A percentile compares a stretch with the other conserved stretches of the same genome.
These are phyloP conservation scores for Kradibia gibbosae DNA, from an alignment of 1,140 invertebrate genomes.

Conservation along the genomic window DNA sequence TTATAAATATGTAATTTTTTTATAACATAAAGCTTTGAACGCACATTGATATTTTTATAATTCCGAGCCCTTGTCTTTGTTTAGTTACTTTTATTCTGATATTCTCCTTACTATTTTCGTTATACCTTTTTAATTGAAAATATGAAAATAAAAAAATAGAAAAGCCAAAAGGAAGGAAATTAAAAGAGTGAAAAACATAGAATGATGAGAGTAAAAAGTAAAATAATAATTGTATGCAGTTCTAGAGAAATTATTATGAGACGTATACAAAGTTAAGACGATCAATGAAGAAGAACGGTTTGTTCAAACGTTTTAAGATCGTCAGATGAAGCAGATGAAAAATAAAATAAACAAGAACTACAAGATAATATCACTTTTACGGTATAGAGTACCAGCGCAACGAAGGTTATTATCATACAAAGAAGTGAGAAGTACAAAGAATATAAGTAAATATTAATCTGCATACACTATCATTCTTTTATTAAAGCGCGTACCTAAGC, in stretches of 20 bases:
- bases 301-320: constrained; percentile 11
- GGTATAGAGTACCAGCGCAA: constrained; percentile 19
- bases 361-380: constrained; percentile 38
- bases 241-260: no score
- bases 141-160: background rate
- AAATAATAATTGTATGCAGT: no score
- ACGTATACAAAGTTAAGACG: constrained; percentile 8
- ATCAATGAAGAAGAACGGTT: constrained; percentile 26
- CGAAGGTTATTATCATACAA: constrained; percentile 40
- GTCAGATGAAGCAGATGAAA: constrained; percentile 1
- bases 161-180: constrained; percentile 13
- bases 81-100: background rate
- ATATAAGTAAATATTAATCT: background rate
- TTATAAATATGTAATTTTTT: constrained; percentile 25
- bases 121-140: background rate
- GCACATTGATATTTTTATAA: constrained; percentile 10
- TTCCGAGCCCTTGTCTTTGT: no score
- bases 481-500: no score
- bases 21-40: background rate
- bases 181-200: background rate
- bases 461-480: no score
- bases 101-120: background rate
- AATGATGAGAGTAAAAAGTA: background rate
- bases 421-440: background rate
- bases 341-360: background rate